phyloP scores from a whole-genome alignment of 2,888 invertebrate species.

The Netelia virgata region DNA sequence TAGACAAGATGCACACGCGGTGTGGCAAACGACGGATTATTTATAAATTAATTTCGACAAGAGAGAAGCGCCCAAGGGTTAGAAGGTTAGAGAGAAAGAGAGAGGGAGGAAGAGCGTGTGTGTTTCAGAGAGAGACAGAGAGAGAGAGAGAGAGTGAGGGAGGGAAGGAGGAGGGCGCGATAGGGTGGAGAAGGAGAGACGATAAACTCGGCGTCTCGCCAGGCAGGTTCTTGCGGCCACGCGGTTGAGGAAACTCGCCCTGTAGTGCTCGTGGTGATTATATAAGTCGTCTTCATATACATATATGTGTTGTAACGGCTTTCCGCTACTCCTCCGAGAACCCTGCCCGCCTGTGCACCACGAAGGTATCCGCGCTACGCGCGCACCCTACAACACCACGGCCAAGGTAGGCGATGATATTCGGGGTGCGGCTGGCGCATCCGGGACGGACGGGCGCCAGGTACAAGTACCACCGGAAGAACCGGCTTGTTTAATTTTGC shows the following conservation, averaged over 20 bases:
- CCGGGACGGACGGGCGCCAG: too few species aligned
- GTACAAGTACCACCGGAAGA: too few species aligned
- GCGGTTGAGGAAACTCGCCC: conserved; percentile 38
- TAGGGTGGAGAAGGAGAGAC: not conserved
- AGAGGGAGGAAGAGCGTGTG: conserved; percentile 1
- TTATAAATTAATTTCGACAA: conserved; percentile 61
- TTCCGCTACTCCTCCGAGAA: too few species aligned
- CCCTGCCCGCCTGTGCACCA: too few species aligned
- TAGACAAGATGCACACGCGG: conserved; percentile 21
- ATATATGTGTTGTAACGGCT: conserved; percentile 24
- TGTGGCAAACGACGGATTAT: conserved; percentile 41
- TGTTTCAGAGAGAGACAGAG: conserved; percentile 10
- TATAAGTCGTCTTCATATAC: not conserved
- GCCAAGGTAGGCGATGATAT: too few species aligned
- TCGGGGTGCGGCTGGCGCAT: too few species aligned
- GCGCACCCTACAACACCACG: too few species aligned
- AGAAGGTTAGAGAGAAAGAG: not conserved
- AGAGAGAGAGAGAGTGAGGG: not conserved
- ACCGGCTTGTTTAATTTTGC: too few species aligned
- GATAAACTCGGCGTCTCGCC: conserved; percentile 42
- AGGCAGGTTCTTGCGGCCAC: conserved; percentile 51
- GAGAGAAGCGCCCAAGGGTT: not conserved
- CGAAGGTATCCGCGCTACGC: too few species aligned
- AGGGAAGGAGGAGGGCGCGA: not conserved
- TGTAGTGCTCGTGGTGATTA: not conserved